phyloP scores from a whole-genome alignment of 2,888 invertebrate genomes.

The Drosophila kambysellisi region DNA sequence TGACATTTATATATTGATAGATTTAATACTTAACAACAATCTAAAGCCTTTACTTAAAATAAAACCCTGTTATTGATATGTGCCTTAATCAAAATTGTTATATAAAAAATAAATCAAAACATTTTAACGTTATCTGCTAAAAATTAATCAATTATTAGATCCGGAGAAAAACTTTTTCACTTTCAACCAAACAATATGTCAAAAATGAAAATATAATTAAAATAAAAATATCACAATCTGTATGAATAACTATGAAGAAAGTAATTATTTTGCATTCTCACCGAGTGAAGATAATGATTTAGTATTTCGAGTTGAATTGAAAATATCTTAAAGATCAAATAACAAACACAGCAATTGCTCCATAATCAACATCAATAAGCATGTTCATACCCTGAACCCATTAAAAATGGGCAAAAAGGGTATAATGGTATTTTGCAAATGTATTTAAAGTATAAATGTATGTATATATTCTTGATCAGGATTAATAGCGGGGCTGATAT shows the following conservation, averaged over 20 bases:
- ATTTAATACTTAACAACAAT: conserved; percentile 27
- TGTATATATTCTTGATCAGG: too few relatives aligned
- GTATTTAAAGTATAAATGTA: too few relatives aligned
- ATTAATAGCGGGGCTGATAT: too few relatives aligned
- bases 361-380: neutral
- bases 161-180: neutral
- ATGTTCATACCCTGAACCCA: neutral
- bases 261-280: neutral
- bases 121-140: neutral
- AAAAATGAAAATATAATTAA: neutral
- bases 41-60: conserved; percentile 14
- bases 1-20: conserved; percentile 26
- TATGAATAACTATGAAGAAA: neutral
- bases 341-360: neutral
- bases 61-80: neutral
- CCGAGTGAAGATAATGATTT: neutral
- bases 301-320: neutral
- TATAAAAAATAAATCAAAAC: neutral
- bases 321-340: neutral
- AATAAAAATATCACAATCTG: too few relatives aligned
- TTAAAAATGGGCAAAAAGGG: too few relatives aligned
- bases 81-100: neutral
- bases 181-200: neutral
- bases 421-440: too few relatives aligned
- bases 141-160: neutral